Evolutionary conservation across 2,113 vertebrate genomes (phyloP), one percentile per base, ranked within the genome.

Genomic region (Promerops cafer): DNA sequence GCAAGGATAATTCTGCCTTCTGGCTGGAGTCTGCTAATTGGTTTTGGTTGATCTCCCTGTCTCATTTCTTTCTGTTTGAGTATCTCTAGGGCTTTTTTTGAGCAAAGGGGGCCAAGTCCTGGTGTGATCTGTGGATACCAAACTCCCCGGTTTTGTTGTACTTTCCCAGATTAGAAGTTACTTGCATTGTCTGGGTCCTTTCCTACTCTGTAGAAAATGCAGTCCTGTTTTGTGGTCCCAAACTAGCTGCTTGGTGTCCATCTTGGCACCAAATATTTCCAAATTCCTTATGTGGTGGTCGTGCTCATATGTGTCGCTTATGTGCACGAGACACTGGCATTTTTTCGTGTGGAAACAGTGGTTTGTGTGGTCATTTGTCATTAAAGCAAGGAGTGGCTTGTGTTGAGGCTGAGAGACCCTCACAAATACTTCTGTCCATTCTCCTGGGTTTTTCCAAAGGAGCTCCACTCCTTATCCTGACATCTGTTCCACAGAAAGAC

Each of bases 21-120:
- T 96, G 91, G 83, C 80, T 89, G 83, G 64, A 87, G 60, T 52
- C 64, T 94, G 72, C 86, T 94, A 90, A 89, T 87, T 89, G 72
- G 80, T 78, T 95, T 94, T 83, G 64, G 72, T 93, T 95, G 56
- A 64, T 89, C 44, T 90, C 31, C 30, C 64, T 60, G 35, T 63
- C 49, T 92, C 52, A 22, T 86, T 83, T 93, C 47, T 90, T 92
- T 93, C 45, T 56, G 8, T 92, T 72, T 83, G 39, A 90, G 47
- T 69, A 28, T 77, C 94, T 90, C 54, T 61, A 70, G 60, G 60
- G 88, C 39, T 77, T 74, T 92, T 87, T 88, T 70, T 74, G 35
- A 89, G 59, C 56, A 49, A 47, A 63, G 40, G 7, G 33, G 31
- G 24, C 39, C 64, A 87, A 84, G 28, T 40, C 44, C 52, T 60